A percentile compares a stretch with the other conserved stretches of the same genome.
Conservation (phyloP, 1,140 invertebrate genomes). For the Nebria ingens region DNA sequence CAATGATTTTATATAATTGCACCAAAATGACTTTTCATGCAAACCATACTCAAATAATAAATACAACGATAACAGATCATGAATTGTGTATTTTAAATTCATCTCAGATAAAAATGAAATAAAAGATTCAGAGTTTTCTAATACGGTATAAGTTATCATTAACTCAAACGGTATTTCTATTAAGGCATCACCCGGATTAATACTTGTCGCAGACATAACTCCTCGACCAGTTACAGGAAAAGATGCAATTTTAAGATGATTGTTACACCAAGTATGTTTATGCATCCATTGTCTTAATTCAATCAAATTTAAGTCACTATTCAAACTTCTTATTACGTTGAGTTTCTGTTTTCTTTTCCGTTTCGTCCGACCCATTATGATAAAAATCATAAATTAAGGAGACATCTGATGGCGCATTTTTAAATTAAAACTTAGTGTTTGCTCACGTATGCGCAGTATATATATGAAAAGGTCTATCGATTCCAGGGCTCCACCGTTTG, state of each 20-base stretch:
- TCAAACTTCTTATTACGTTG: conserved; percentile 11
- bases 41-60: conserved; percentile 43
- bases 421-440: no score
- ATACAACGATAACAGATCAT: conserved; percentile 50
- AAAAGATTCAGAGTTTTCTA: conserved; percentile 25
- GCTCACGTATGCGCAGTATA: no score
- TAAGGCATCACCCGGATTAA: conserved; percentile 36
- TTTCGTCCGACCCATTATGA: conserved; percentile 25
- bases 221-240: conserved; percentile 46
- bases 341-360: conserved; percentile 16
- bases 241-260: conserved; percentile 22
- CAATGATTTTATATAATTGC: conserved; percentile 46
- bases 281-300: conserved; percentile 26
- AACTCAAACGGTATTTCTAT: conserved; percentile 41
- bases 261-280: conserved; percentile 23
- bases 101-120: conserved; percentile 22
- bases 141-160: conserved; percentile 39
- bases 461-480: no score
- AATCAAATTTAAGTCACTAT: conserved; percentile 19
- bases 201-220: conserved; percentile 36
- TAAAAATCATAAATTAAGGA: no score
- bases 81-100: conserved; percentile 33
- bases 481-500: no score
- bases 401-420: no score
- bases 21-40: conserved; percentile 31